Base-by-base conservation (phyloP, 2,797 vertebrate species). In the Melanotaenia maccullochi region DNA sequence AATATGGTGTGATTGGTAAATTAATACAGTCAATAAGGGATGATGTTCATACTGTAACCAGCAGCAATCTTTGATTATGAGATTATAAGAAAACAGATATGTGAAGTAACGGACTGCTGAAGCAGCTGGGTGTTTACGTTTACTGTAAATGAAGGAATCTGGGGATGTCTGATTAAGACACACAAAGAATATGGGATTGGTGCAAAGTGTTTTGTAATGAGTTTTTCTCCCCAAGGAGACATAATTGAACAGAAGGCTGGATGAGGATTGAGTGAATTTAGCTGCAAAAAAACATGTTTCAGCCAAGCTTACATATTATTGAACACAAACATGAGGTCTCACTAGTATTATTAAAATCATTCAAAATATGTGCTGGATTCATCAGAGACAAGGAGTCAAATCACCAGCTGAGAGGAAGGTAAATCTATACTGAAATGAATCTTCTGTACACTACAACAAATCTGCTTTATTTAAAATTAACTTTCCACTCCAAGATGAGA, bases 141-240 rank as follows among this genome's bases (percentile, higher is more conserved):
- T 9, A n/a, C 44, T 47, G 51, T 75, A 64, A 85, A 79, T 62
- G 77, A 75, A 70, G 56, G 68, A 75, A 68, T 78, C 83, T n/a
- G 18, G 80, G 83, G 81, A 85, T 52, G 49, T 62, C 35, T 86
- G 71, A 89, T 54, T 68, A 83, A 78, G 65, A 69, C 57, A 76
- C 66, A 49, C 25, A 40, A 65, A 52, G 36, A 62, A 73, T 71
- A 78, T 77, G 42, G 52, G 65, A 81, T 81, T 61, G 75, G 71
- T 80, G 82, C 12, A 24, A 90, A 89, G 64, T 74, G 74, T 75
- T 85, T 88, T 81, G 49, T 88, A 91, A 91, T 90, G 82, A 87
- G 76, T 76, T 79, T 81, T 82, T 30, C 64, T 35, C 9, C 59
- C 85, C 76, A 75, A 35, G 60, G 76, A 72, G 83, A 89, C 22